Evolutionary conservation across 2,113 vertebrate genomes (phyloP).

Genomic region (Paralichthys olivaceus): DNA sequence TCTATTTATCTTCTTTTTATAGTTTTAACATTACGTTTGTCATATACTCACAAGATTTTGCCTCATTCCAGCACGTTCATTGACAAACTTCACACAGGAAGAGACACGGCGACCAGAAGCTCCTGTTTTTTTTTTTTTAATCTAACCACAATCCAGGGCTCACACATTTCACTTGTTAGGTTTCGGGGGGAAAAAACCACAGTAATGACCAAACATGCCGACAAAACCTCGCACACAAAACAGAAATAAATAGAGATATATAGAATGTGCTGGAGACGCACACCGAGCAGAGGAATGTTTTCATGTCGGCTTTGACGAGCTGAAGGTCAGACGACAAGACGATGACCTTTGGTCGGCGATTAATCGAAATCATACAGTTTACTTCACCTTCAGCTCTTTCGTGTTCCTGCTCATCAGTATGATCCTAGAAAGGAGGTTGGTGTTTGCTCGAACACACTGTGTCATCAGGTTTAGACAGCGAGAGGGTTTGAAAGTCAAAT

Average conservation of each 20-base stretch:
- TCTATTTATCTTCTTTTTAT: constrained; percentile 50
- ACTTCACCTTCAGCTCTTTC: not conserved
- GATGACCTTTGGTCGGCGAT: not conserved
- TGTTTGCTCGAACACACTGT: not conserved
- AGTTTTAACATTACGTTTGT: constrained; percentile 54
- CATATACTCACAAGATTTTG: constrained; percentile 24
- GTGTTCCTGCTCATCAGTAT: not conserved
- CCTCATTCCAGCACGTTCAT: constrained; percentile 30
- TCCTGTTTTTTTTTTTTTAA: constrained; percentile 22
- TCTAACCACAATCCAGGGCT: constrained; percentile 35
- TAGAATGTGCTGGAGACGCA: not conserved
- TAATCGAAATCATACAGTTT: not conserved
- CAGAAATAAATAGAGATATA: constrained; percentile 50
- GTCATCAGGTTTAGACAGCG: not conserved
- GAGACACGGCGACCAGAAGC: not conserved
- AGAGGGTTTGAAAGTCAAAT: constrained; percentile 60
- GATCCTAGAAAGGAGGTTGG: not conserved
- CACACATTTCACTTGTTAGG: constrained; percentile 33
- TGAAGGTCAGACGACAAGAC: not conserved
- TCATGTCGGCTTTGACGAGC: not conserved
- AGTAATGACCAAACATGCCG: constrained; percentile 46
- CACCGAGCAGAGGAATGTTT: constrained; percentile 44
- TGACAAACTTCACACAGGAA: constrained; percentile 23
- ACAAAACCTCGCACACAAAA: constrained; percentile 37
- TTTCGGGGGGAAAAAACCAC: not conserved